Conservation (phyloP, 2,113 vertebrate genomes). For the Mohoua ochrocephala region DNA sequence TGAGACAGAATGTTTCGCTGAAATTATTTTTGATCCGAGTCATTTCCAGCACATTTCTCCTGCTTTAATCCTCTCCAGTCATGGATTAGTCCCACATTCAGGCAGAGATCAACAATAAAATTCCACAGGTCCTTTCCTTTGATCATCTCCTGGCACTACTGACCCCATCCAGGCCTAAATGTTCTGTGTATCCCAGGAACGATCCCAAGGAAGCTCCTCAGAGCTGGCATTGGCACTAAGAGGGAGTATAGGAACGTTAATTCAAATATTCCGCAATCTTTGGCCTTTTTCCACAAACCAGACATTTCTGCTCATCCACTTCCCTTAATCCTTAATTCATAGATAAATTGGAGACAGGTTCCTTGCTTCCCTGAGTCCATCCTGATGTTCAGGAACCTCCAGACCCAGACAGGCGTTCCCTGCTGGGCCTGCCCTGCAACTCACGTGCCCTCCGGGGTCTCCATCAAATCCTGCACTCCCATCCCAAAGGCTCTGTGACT, state of each 20-base stretch:
- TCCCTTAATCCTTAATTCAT: background rate
- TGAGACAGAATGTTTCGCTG: background rate
- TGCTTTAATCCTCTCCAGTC: background rate
- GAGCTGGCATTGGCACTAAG: too few relatives aligned
- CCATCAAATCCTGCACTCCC: too few relatives aligned
- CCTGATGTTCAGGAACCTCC: background rate
- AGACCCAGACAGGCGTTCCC: too few relatives aligned
- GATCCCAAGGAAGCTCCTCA: background rate
- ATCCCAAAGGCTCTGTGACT: background rate
- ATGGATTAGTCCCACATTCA: background rate
- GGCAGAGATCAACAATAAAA: background rate
- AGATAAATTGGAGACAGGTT: background rate
- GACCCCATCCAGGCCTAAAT: background rate
- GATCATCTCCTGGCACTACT: background rate
- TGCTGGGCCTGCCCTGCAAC: too few relatives aligned
- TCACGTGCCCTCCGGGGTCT: fast-evolving
- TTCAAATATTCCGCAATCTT: background rate
- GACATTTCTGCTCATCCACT: background rate
- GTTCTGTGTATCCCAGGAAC: background rate
- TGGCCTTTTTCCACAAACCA: background rate
- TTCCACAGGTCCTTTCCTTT: background rate
- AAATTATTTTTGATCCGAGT: background rate
- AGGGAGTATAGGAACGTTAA: fast-evolving
- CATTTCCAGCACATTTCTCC: background rate
- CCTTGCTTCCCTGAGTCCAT: background rate